phyloP scores from a whole-genome alignment of 2,113 vertebrate genomes.

The Calidris pugnax region DNA sequence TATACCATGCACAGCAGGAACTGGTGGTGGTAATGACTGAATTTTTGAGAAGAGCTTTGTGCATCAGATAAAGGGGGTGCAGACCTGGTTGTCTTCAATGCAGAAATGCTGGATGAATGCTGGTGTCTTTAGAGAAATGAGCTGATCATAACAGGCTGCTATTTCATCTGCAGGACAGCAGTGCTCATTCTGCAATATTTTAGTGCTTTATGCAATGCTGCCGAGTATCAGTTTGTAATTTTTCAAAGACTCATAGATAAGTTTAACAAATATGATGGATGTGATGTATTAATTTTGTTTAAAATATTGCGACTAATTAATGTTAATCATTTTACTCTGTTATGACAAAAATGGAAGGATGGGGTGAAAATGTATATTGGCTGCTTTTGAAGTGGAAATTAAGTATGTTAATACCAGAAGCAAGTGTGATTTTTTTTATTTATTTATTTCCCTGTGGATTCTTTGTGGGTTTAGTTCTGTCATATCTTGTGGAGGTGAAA shows the following conservation, averaged over 20 bases:
- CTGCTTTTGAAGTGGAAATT: background rate
- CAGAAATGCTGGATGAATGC: background rate
- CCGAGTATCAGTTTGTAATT: background rate
- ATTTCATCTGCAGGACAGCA: too few relatives aligned
- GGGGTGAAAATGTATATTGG: background rate
- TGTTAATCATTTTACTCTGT: background rate
- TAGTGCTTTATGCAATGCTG: background rate
- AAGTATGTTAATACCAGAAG: background rate
- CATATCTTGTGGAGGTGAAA: background rate
- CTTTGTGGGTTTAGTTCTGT: background rate
- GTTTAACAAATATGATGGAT: too few relatives aligned
- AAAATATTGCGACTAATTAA: background rate
- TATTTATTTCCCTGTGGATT: background rate
- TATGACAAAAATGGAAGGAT: background rate
- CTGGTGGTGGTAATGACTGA: background rate
- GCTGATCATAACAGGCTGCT: background rate
- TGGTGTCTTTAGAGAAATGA: background rate
- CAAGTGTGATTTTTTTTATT: background rate
- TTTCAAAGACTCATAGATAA: background rate
- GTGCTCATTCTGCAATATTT: background rate
- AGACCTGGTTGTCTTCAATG: background rate
- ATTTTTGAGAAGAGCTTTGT: background rate
- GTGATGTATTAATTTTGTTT: background rate
- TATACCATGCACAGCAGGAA: background rate
- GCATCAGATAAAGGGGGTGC: background rate